Conservation (phyloP, 2,113 vertebrate species). For the Mormyrus iriodes region DNA sequence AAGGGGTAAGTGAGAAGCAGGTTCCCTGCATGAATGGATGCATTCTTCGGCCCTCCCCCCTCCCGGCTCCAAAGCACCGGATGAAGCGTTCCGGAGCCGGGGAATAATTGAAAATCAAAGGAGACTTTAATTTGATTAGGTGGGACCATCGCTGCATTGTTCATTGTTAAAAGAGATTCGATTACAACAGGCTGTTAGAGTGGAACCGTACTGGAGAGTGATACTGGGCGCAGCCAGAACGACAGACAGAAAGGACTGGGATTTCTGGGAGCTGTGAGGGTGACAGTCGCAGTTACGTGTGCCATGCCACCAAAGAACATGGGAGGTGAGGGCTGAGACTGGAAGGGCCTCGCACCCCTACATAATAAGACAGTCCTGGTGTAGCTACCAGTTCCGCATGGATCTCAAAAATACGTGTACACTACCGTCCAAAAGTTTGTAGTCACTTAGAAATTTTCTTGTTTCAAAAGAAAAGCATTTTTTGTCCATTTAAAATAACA, state of each 20-base stretch:
- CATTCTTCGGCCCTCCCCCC: constrained; percentile 28
- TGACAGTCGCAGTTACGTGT: background rate
- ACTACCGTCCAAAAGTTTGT: no score
- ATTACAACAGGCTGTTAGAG: constrained; percentile 85
- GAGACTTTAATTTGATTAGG: constrained; percentile 91
- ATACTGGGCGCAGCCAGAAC: constrained; percentile 41
- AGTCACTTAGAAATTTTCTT: no score
- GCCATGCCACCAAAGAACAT: background rate
- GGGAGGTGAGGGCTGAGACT: background rate
- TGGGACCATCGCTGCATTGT: constrained; percentile 73
- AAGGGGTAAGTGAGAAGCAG: constrained; percentile 5
- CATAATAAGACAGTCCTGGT: background rate
- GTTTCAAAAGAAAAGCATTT: no score
- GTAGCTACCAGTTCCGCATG: background rate
- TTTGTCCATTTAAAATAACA: no score
- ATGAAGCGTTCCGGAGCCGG: constrained; percentile 62
- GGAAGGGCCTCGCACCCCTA: background rate
- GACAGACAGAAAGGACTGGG: background rate
- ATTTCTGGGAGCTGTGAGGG: background rate
- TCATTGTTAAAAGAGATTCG: constrained; percentile 85
- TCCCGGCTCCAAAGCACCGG: constrained; percentile 39
- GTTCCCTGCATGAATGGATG: background rate
- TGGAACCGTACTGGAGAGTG: constrained; percentile 51
- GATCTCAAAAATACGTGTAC: background rate
- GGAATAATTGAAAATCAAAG: constrained; percentile 94